Base-by-base conservation (phyloP, 2,888 invertebrate species). In the Uloborus plumipes region DNA sequence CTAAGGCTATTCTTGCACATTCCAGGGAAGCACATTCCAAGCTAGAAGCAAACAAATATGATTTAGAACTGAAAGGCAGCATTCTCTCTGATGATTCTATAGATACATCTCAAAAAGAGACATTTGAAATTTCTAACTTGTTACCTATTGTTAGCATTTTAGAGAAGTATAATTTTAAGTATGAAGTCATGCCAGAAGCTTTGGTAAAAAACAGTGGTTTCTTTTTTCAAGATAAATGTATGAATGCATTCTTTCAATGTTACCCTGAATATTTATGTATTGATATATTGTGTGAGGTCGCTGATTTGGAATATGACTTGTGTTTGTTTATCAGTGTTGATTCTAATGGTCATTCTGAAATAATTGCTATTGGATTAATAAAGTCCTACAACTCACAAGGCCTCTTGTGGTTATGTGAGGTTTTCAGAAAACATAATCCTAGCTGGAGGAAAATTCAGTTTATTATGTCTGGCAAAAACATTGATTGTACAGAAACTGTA, bases 241-340 rank as follows among this genome's bases (percentile, higher is more conserved):
- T 79, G 79, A 72, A 73, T 70, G 50, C 51, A 11, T 79, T 73
- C 59, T 79, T 67, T 31, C 51, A 66, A 20, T 79, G 53, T 79
- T 73, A 79, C 53, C 79, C 79, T 51, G 79, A 79, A 73, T 79
- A 64, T 61, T 16, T 79, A 13, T 79, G 72, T 39, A 51, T 79
- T 39, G 79, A 79, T 51, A 20, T 79, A 31, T 22, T 70, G 14
- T 79, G 79, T 73, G 79, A 73, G 61, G 67, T 79, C 39, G 55
- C 62, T 31, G 73, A 79, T 59, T 31, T 79, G 6, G 79, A 79
- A 22, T 50, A 58, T 31, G 67, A 64, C 61, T 66, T 79, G 39
- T 67, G 31, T 59, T 73, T 79, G 22, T 73, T 73, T 61, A 66
- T 67, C 18, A 51, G 72, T 51, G 50, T 58, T 15, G 79, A 79